A percentile compares a stretch with the other conserved stretches of the same genome.
Evolutionary conservation across 2,797 vertebrate genomes (phyloP).

Genomic region (Sandelia bainsii): DNA sequence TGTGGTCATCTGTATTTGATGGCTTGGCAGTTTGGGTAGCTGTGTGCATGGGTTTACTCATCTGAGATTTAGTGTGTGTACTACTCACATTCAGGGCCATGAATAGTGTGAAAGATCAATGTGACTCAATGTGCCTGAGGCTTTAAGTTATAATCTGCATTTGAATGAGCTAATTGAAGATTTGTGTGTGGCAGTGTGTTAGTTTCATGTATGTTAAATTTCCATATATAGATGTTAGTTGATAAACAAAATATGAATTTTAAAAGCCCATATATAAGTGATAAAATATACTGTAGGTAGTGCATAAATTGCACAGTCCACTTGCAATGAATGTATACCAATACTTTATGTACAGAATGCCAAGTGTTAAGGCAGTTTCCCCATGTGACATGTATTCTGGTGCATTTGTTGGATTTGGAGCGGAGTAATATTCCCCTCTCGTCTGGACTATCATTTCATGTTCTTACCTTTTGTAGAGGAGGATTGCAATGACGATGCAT

Average conservation of each 20-base stretch:
- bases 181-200: background rate
- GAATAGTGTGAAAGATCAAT: constrained; percentile 40
- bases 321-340: background rate
- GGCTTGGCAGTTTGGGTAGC: constrained; percentile 55
- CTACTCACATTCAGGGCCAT: constrained; percentile 34
- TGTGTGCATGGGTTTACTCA: constrained; percentile 50
- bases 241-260: constrained; percentile 5
- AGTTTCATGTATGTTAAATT: constrained; percentile 13
- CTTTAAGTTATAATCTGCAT: constrained; percentile 36
- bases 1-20: constrained; percentile 56
- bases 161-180: constrained; percentile 14
- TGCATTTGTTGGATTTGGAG: background rate
- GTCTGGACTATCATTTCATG: constrained; percentile 3
- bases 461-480: constrained; percentile 97
- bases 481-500: constrained; percentile 99
- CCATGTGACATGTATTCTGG: background rate
- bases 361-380: background rate
- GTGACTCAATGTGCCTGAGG: constrained; percentile 31
- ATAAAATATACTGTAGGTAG: background rate
- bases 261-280: constrained; percentile 22
- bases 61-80: constrained; percentile 29
- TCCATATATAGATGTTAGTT: constrained; percentile 20
- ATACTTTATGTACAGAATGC: background rate
- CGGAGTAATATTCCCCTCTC: background rate
- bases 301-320: background rate